Conservation (phyloP, 2,113 vertebrate genomes). For the Nerophis lumbriciformis region DNA sequence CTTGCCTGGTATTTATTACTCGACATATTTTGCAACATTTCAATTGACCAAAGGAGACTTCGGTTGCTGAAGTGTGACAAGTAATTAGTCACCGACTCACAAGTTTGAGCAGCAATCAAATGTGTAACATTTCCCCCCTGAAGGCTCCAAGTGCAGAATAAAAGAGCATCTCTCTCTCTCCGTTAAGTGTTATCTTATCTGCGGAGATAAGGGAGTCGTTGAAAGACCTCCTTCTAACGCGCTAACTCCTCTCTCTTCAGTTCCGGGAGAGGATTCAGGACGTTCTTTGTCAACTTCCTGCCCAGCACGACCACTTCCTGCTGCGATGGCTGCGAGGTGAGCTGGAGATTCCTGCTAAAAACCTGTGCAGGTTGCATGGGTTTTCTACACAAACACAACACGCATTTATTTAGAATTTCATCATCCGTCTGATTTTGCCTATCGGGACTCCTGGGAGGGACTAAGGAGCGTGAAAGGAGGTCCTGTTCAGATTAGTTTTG, state of each 20-base stretch:
- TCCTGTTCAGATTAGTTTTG: constrained; percentile 12
- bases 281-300: constrained; percentile 78
- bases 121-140: background rate
- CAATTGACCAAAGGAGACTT: background rate
- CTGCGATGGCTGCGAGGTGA: constrained; percentile 95
- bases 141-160: background rate
- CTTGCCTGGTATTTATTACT: background rate
- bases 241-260: constrained; percentile 50
- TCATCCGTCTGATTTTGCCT: background rate
- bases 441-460: too few relatives aligned
- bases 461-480: too few relatives aligned
- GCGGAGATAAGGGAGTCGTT: background rate
- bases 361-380: background rate
- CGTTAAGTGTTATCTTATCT: background rate
- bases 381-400: background rate
- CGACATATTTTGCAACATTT: background rate
- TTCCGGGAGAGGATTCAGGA: constrained; percentile 85
- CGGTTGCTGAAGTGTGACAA: constrained; percentile 2
- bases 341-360: constrained; percentile 5
- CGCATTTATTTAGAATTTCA: too few relatives aligned
- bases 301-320: constrained; percentile 85
- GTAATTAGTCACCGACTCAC: constrained; percentile 20
- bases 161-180: background rate
- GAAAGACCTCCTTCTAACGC: background rate
- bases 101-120: background rate